Percentiles rank a stretch among this genome's conserved stretches.
These are phyloP conservation scores for Bambusicola thoracicus DNA, from an alignment of 2,113 vertebrate genomes.

Conservation along the genomic window DNA sequence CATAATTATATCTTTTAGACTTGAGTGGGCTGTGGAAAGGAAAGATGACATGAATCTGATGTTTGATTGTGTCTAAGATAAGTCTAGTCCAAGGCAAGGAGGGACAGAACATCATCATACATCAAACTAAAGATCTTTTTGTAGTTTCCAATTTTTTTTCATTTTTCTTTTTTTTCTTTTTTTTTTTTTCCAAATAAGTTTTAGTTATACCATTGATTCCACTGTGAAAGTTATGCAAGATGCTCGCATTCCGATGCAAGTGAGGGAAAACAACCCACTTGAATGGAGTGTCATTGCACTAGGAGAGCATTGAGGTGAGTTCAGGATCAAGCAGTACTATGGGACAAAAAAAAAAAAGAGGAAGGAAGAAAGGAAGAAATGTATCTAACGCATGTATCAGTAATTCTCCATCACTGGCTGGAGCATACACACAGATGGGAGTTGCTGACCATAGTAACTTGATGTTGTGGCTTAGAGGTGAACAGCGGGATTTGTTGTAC, in stretches of 20 bases:
- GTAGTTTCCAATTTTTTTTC: neutral
- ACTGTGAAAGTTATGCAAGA: neutral
- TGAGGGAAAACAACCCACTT: neutral
- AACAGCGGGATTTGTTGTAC: neutral
- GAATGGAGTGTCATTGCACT: neutral
- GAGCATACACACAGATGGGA: neutral
- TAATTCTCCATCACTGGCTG: neutral
- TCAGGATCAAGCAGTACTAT: neutral
- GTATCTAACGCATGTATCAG: neutral
- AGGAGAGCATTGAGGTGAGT: fast-evolving
- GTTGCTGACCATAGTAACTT: neutral
- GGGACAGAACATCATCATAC: neutral
- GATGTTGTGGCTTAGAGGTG: neutral
- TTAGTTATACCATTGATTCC: neutral
- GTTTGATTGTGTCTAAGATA: neutral
- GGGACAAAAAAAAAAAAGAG: fast-evolving
- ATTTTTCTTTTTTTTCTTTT: neutral
- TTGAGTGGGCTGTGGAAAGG: conserved; percentile 3
- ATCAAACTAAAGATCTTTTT: neutral
- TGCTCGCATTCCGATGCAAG: fast-evolving
- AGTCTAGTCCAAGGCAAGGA: neutral
- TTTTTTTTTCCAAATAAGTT: neutral
- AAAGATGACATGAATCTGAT: neutral
- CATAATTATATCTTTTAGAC: neutral
- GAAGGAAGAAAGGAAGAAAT: neutral